phyloP scores from a whole-genome alignment of 2,113 vertebrate species.

The Oncorhynchus nerka region DNA sequence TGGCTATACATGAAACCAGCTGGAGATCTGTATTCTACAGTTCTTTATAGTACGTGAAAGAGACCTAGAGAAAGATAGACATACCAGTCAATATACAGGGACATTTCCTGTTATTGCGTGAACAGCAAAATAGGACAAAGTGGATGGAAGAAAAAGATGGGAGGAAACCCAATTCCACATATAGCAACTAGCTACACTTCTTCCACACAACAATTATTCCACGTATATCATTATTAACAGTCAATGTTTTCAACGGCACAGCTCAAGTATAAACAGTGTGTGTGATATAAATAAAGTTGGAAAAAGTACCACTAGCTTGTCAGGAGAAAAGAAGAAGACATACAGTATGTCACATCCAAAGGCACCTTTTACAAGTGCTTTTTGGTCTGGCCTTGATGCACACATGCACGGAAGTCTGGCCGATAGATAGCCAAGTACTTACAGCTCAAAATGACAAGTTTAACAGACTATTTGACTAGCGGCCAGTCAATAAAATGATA shows the following conservation, averaged over 20 bases:
- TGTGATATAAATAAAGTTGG: neutral
- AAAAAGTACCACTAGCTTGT: neutral
- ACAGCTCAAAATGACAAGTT: slow-evolving; percentile 5
- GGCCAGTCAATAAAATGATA: slow-evolving; percentile 12
- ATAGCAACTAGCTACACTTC: neutral
- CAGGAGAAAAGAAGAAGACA: neutral
- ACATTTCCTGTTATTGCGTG: neutral
- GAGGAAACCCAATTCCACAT: neutral
- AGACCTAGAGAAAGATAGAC: neutral
- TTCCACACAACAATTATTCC: neutral
- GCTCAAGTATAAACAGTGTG: neutral
- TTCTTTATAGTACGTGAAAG: neutral
- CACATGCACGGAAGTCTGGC: slow-evolving; percentile 6
- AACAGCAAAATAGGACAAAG: neutral
- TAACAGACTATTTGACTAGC: slow-evolving; percentile 5
- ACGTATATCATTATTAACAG: neutral
- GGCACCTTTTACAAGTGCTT: neutral
- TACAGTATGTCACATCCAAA: neutral
- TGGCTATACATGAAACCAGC: neutral
- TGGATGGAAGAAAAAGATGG: neutral
- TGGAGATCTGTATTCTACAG: neutral
- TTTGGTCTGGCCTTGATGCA: neutral
- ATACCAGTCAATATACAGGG: neutral
- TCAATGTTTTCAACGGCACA: neutral
- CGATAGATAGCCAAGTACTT: neutral